These are phyloP conservation scores for Sphinx pinastri DNA, from an alignment of 2,888 invertebrate genomes.

Conservation along the genomic window DNA sequence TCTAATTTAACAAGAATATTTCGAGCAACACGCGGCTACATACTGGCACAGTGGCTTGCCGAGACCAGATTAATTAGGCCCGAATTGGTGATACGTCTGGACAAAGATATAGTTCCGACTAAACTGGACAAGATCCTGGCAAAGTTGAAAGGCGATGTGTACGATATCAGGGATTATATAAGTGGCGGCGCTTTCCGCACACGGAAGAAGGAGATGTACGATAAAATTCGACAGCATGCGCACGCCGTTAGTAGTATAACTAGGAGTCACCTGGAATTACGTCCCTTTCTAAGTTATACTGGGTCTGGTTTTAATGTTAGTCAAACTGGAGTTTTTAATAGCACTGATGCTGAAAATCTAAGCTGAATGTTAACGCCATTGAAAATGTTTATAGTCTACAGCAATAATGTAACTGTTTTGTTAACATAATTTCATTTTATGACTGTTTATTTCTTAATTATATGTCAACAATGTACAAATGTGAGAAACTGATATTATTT, in stretches of 20 bases:
- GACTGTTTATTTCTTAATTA: too few species aligned
- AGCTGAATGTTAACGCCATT: neutral
- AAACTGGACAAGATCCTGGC: constrained; percentile 49
- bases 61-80: constrained; percentile 48
- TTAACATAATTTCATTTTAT: too few species aligned
- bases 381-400: too few species aligned
- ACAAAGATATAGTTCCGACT: constrained; percentile 42
- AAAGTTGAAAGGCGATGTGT: constrained; percentile 49
- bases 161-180: constrained; percentile 65
- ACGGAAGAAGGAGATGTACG: constrained; percentile 50
- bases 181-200: constrained; percentile 40
- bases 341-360: neutral
- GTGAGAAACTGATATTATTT: too few species aligned
- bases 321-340: neutral
- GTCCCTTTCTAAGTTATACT: constrained; percentile 20
- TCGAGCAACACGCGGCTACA: constrained; percentile 52
- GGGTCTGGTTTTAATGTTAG: neutral
- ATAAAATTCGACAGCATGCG: constrained; percentile 28
- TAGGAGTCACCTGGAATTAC: neutral
- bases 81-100: neutral
- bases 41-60: constrained; percentile 50
- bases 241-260: neutral
- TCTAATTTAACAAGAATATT: constrained; percentile 50
- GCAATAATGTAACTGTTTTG: too few species aligned
- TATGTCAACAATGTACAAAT: too few species aligned